phyloP scores from a whole-genome alignment of 2,797 vertebrate genomes.

The Megaceryle alcyon region DNA sequence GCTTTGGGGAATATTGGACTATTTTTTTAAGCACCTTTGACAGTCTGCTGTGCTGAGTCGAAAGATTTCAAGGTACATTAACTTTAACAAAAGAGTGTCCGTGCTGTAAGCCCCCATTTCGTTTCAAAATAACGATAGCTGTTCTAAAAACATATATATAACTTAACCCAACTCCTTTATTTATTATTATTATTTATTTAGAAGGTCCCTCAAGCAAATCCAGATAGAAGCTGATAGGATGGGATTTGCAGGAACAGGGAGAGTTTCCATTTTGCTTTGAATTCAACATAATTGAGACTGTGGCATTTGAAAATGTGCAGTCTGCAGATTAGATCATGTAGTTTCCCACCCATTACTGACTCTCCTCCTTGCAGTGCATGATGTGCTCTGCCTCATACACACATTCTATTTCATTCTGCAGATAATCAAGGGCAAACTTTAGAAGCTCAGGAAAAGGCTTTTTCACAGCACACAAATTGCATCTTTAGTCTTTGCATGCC shows the following conservation, averaged over 20 bases:
- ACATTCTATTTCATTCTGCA: constrained; percentile 68
- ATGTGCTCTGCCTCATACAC: constrained; percentile 37
- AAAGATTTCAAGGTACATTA: constrained; percentile 73
- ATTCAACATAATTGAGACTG: constrained; percentile 64
- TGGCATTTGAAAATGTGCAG: constrained; percentile 69
- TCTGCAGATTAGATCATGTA: constrained; percentile 65
- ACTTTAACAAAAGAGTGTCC: constrained; percentile 68
- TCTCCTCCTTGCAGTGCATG: neutral
- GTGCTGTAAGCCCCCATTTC: constrained; percentile 44
- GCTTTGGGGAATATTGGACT: constrained; percentile 64
- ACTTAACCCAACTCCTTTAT: constrained; percentile 54
- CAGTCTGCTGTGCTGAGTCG: constrained; percentile 56
- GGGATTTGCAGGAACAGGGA: constrained; percentile 48
- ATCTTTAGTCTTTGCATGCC: constrained; percentile 72
- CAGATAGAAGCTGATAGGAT: constrained; percentile 45
- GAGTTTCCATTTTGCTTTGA: constrained; percentile 60
- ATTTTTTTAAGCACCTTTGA: constrained; percentile 69
- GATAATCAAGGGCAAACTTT: constrained; percentile 78
- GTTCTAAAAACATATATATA: constrained; percentile 52
- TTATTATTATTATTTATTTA: constrained; percentile 67
- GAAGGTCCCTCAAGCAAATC: constrained; percentile 49
- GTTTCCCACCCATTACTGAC: constrained; percentile 67
- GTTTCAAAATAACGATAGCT: constrained; percentile 33
- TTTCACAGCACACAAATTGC: constrained; percentile 69
- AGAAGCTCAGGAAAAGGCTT: constrained; percentile 70